Evolutionary conservation across 2,888 invertebrate species (phyloP).

Genomic region (Euphydryas editha): DNA sequence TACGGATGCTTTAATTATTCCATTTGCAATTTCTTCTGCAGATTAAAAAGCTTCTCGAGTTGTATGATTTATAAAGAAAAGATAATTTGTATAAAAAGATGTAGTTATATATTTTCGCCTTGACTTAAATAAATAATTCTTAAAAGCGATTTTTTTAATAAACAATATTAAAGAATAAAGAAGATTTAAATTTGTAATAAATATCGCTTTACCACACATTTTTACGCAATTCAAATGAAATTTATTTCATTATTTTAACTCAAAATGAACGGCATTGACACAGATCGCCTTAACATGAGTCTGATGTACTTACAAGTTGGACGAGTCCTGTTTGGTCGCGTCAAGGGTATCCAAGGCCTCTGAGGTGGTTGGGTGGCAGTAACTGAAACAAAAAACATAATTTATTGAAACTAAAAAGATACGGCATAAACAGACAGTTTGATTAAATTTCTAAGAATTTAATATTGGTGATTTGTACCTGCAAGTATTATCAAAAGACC

Average conservation of each 20-base stretch:
- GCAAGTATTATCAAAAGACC: neutral
- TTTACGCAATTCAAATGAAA: slow-evolving; percentile 14
- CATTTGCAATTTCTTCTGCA: slow-evolving; percentile 18
- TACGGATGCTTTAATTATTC: slow-evolving; percentile 28
- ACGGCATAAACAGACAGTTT: neutral
- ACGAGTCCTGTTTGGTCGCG: slow-evolving; percentile 93
- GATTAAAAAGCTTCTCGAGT: slow-evolving; percentile 1
- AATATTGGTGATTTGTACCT: neutral
- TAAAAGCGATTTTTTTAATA: neutral
- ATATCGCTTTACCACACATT: slow-evolving; percentile 3
- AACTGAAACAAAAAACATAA: slow-evolving; percentile 86
- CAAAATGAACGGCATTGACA: slow-evolving; percentile 43
- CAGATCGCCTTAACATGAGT: slow-evolving; percentile 34
- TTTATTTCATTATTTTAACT: slow-evolving; percentile 24
- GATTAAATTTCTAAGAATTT: neutral
- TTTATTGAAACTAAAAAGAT: neutral
- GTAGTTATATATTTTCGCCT: neutral
- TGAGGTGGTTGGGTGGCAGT: slow-evolving; percentile 95
- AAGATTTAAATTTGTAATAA: neutral
- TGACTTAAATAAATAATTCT: neutral
- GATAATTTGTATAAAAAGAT: neutral
- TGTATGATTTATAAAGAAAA: neutral
- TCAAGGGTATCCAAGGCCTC: slow-evolving; percentile 97
- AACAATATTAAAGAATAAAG: neutral
- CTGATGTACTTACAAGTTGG: slow-evolving; percentile 91